Evolutionary conservation across 2,113 vertebrate genomes (phyloP).

Genomic region (Guaruba guarouba): DNA sequence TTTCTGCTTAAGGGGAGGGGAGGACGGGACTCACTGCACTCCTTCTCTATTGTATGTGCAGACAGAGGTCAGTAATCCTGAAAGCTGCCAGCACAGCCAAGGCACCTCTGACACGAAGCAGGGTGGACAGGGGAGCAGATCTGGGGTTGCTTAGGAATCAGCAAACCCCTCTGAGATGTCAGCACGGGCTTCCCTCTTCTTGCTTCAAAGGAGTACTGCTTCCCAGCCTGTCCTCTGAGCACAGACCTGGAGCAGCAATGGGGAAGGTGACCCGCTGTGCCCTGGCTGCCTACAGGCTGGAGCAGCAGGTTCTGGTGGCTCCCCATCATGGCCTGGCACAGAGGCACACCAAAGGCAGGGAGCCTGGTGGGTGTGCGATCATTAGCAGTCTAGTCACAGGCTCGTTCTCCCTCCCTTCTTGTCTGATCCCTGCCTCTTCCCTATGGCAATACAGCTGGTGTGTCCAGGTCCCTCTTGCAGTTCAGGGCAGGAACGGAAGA

Average conservation of each 20-base stretch:
- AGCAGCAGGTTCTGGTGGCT: slow-evolving; percentile 30
- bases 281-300: neutral
- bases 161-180: neutral
- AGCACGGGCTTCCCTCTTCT: neutral
- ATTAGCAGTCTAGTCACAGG: slow-evolving; percentile 71
- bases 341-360: slow-evolving; percentile 31
- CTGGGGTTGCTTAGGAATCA: neutral
- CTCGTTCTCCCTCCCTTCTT: neutral
- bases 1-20: slow-evolving; percentile 16
- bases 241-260: accelerated
- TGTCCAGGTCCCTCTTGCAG: neutral
- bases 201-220: neutral
- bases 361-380: slow-evolving; percentile 45
- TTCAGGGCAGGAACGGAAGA: neutral
- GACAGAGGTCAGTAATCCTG: slow-evolving; percentile 37
- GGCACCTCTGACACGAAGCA: neutral
- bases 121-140: neutral
- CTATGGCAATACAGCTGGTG: slow-evolving; percentile 37
- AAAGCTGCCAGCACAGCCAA: neutral
- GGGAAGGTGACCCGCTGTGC: neutral
- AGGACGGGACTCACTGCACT: neutral
- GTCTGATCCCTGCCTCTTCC: slow-evolving; percentile 51
- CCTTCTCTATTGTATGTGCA: slow-evolving; percentile 29
- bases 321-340: slow-evolving; percentile 33
- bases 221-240: neutral